Evolutionary conservation across 2,888 invertebrate genomes (phyloP).

Genomic region (Tetranychus truncatus): DNA sequence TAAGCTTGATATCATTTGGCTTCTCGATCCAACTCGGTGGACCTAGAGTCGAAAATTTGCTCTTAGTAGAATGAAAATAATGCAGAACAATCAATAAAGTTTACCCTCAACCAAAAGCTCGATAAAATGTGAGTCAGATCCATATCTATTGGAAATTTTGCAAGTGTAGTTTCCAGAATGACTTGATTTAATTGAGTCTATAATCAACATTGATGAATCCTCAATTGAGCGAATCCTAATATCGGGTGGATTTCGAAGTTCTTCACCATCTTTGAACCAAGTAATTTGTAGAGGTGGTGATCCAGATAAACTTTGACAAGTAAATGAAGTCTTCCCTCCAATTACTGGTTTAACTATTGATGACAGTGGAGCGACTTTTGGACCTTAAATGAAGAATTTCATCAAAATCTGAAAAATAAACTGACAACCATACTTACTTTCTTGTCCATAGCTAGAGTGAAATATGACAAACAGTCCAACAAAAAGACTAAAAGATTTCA

Average conservation of each 20-base stretch:
- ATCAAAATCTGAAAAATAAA: background rate
- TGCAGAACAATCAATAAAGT: background rate
- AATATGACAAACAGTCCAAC: background rate
- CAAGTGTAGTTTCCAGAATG: constrained; percentile 28
- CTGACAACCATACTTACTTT: background rate
- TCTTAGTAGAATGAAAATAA: too few species aligned
- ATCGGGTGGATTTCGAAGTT: background rate
- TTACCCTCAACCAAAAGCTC: background rate
- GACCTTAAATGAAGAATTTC: background rate
- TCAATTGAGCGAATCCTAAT: constrained; percentile 23
- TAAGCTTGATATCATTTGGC: background rate
- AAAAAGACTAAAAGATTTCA: background rate
- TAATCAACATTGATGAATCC: constrained; percentile 25
- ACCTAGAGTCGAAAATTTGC: background rate
- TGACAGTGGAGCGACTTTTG: background rate
- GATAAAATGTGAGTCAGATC: background rate
- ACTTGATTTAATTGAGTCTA: constrained; percentile 23
- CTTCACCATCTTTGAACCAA: background rate
- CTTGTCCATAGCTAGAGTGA: background rate
- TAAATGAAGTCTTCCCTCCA: background rate
- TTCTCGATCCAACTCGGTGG: background rate
- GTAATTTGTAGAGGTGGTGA: background rate
- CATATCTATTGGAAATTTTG: constrained; percentile 17
- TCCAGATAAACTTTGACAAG: background rate
- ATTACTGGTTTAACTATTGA: background rate